Percentiles rank a stretch among this genome's conserved stretches.
Evolutionary conservation across 2,797 vertebrate species (phyloP).

Genomic region (Florisuga fusca): DNA sequence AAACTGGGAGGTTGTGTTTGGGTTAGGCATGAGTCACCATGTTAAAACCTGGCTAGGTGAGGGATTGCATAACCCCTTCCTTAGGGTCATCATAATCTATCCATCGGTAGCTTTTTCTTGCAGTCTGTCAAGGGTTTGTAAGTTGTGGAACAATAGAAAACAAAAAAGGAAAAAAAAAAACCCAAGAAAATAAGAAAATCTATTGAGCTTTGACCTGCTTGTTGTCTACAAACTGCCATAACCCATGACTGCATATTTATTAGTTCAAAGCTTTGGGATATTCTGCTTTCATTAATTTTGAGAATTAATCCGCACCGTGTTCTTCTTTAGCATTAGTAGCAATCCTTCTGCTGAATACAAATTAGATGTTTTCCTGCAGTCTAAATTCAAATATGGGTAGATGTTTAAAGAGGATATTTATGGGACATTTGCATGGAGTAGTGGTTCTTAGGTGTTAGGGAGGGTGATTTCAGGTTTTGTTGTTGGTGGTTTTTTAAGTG

Average conservation of each 20-base stretch:
- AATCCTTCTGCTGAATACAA: not conserved
- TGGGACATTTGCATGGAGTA: not conserved
- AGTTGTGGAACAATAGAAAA: not conserved
- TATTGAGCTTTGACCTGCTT: not conserved
- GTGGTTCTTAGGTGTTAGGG: not conserved
- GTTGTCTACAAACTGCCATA: not conserved
- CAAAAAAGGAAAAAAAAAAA: not conserved
- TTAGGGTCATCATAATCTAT: not conserved
- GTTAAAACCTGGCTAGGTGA: not conserved
- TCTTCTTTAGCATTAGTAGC: slow-evolving; percentile 24
- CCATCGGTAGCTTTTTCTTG: rapidly evolving
- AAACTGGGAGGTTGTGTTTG: slow-evolving; percentile 9
- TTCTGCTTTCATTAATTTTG: slow-evolving; percentile 37
- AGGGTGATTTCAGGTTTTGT: not conserved
- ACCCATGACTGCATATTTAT: not conserved
- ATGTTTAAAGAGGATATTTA: not conserved
- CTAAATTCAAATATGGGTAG: not conserved
- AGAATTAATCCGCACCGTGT: not conserved
- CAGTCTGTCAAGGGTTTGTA: not conserved
- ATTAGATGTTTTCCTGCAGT: not conserved
- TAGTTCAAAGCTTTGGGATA: not conserved
- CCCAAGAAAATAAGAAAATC: not conserved
- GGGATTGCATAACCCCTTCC: not conserved
- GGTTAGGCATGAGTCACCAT: not conserved
- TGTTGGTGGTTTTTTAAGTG: not conserved